A percentile compares a stretch with the other conserved stretches of the same genome.
phyloP scores from a whole-genome alignment of 2,888 invertebrate species.

The Platycheirus albimanus region DNA sequence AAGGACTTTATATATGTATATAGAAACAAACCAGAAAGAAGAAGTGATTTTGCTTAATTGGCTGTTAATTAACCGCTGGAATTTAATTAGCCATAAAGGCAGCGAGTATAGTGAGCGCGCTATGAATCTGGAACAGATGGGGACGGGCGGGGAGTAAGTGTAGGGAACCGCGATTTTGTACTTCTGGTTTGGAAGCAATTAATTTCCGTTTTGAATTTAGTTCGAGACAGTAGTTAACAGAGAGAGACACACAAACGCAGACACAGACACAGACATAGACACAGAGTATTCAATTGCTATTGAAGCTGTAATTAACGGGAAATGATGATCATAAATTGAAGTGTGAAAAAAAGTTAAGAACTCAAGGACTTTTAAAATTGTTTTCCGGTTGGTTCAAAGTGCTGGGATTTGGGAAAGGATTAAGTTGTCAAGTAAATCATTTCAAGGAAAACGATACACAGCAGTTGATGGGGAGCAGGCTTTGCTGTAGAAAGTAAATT shows the following conservation, averaged over 20 bases:
- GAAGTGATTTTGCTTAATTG: slow-evolving; percentile 72
- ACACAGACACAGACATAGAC: slow-evolving; percentile 8
- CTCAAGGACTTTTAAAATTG: not conserved
- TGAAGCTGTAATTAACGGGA: slow-evolving; percentile 61
- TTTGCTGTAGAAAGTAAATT: too few relatives aligned
- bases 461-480: too few relatives aligned
- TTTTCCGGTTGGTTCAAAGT: slow-evolving; percentile 11
- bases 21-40: slow-evolving; percentile 40
- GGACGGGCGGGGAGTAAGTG: not conserved
- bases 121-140: not conserved
- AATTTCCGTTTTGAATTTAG: slow-evolving; percentile 63
- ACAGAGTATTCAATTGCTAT: slow-evolving; percentile 48
- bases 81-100: slow-evolving; percentile 69
- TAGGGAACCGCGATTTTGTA: not conserved
- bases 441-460: too few relatives aligned
- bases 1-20: not conserved
- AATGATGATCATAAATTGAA: slow-evolving; percentile 45
- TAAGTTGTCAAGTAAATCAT: not conserved
- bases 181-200: slow-evolving; percentile 53
- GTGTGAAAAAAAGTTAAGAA: slow-evolving; percentile 15
- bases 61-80: slow-evolving; percentile 72
- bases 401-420: not conserved
- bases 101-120: slow-evolving; percentile 3
- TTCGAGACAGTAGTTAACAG: slow-evolving; percentile 28
- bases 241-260: not conserved